Conservation (phyloP, 2,888 invertebrate species). For the Eupsilia transversa region DNA sequence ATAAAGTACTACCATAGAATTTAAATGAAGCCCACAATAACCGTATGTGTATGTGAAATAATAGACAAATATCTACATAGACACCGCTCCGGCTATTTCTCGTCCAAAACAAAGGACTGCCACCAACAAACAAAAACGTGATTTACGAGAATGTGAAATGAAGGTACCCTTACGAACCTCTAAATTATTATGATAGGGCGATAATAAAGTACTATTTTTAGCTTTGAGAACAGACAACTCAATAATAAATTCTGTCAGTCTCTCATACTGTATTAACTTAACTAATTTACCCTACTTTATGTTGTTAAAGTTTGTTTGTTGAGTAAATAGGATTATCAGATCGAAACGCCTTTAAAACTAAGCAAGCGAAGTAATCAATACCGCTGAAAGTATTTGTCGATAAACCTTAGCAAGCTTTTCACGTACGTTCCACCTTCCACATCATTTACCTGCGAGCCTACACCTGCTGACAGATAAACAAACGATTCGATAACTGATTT, state of each 20-base stretch:
- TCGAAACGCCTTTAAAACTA: slow-evolving; percentile 41
- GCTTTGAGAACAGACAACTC: slow-evolving; percentile 50
- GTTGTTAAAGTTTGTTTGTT: slow-evolving; percentile 51
- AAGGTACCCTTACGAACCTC: slow-evolving; percentile 76
- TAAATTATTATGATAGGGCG: slow-evolving; percentile 75
- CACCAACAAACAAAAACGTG: slow-evolving; percentile 83
- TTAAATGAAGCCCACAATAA: slow-evolving; percentile 54
- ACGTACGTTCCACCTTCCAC: slow-evolving; percentile 74
- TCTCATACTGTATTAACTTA: slow-evolving; percentile 40
- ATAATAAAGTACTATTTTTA: slow-evolving; percentile 68
- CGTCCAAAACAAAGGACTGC: slow-evolving; percentile 80
- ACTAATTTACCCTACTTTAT: slow-evolving; percentile 38
- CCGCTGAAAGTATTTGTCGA: slow-evolving; percentile 57
- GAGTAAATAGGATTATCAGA: slow-evolving; percentile 51
- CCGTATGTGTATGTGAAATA: slow-evolving; percentile 57
- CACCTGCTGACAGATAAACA: slow-evolving; percentile 77
- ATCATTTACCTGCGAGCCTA: slow-evolving; percentile 76
- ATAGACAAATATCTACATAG: slow-evolving; percentile 69
- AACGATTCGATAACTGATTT: slow-evolving; percentile 77
- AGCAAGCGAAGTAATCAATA: slow-evolving; percentile 53
- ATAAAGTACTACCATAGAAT: slow-evolving; percentile 51
- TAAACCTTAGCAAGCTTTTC: slow-evolving; percentile 66
- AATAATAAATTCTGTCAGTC: slow-evolving; percentile 42
- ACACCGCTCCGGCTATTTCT: slow-evolving; percentile 70
- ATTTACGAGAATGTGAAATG: slow-evolving; percentile 82